phyloP scores from a whole-genome alignment of 2,113 vertebrate species.

The Phalacrocorax carbo region DNA sequence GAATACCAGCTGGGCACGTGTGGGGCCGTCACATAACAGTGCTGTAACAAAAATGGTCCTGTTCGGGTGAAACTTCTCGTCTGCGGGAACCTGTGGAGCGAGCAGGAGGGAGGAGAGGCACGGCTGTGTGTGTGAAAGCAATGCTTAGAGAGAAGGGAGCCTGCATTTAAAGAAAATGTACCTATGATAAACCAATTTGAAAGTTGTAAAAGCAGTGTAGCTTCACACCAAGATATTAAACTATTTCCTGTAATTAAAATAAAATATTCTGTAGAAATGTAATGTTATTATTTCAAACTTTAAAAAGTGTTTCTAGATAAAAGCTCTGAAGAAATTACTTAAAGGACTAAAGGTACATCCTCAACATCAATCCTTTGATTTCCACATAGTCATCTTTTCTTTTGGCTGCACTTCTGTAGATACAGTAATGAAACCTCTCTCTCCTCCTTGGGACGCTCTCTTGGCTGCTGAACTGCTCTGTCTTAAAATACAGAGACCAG shows the following conservation, averaged over 20 bases:
- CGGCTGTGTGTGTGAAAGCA: rapidly evolving
- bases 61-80: neutral
- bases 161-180: neutral
- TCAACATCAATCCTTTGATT: neutral
- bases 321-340: neutral
- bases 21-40: rapidly evolving
- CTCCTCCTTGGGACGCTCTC: neutral
- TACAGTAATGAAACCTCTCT: neutral
- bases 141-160: neutral
- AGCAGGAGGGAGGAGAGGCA: neutral
- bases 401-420: neutral
- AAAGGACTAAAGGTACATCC: neutral
- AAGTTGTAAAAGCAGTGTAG: neutral
- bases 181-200: neutral
- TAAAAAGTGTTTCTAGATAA: neutral
- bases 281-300: neutral
- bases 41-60: neutral
- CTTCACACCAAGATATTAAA: neutral
- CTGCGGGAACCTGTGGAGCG: neutral
- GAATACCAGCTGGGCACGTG: neutral
- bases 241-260: neutral
- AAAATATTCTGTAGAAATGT: neutral
- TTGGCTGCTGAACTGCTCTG: neutral
- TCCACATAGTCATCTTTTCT: neutral
- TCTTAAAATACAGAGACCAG: neutral